Evolutionary conservation across 1,140 invertebrate genomes (phyloP).

Genomic region (Microplitis mediator): DNA sequence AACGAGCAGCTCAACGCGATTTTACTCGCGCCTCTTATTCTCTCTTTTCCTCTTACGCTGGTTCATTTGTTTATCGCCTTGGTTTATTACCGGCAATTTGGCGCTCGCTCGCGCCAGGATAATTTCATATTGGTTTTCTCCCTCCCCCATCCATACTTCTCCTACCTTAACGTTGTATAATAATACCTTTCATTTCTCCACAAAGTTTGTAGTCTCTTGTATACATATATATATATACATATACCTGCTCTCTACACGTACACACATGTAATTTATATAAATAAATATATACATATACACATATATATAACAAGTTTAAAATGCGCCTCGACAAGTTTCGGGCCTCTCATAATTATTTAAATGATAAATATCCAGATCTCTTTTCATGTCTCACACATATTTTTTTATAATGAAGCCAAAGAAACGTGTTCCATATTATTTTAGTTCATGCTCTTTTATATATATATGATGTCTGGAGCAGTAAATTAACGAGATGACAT

Average conservation of each 20-base stretch:
- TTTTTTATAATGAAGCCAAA: neutral
- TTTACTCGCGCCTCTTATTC: slow-evolving; percentile 5
- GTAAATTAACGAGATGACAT: slow-evolving; percentile 10
- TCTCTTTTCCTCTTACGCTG: slow-evolving; percentile 38
- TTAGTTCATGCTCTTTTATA: neutral
- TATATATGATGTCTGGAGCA: neutral
- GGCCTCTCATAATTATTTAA: neutral
- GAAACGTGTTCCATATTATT: neutral
- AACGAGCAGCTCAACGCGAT: neutral
- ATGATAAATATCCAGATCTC: slow-evolving; percentile 5
- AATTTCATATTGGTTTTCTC: slow-evolving; percentile 56
- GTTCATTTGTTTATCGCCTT: slow-evolving; percentile 54
- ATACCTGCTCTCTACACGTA: too few species aligned
- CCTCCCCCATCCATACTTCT: slow-evolving; percentile 21
- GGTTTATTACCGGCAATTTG: slow-evolving; percentile 54
- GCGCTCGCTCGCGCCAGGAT: slow-evolving; percentile 46
- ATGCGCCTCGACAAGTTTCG: neutral
- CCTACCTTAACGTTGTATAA: slow-evolving; percentile 16
- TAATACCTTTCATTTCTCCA: slow-evolving; percentile 7
- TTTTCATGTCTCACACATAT: neutral
- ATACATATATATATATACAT: neutral
- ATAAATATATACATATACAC: slow-evolving; percentile 1
- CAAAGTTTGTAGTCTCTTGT: neutral
- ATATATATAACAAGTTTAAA: neutral
- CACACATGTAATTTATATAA: neutral